Percentiles rank a stretch among this genome's conserved stretches.
phyloP scores from a whole-genome alignment of 2,113 vertebrate genomes.

The Platycercus adscitus region DNA sequence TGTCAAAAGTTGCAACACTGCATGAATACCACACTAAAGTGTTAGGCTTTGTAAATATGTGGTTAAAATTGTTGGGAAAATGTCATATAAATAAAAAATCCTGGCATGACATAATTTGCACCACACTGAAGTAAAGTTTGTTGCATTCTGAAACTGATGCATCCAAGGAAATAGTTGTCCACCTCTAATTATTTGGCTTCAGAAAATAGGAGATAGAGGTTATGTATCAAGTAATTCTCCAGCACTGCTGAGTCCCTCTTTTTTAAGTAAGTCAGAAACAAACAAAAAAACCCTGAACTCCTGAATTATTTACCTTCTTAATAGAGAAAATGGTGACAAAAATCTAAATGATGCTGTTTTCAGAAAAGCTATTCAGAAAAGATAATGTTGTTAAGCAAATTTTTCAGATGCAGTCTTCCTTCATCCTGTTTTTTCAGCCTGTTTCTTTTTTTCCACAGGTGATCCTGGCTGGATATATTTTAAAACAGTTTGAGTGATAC shows the following conservation, averaged over 20 bases:
- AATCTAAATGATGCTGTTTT: not conserved
- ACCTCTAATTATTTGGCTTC: not conserved
- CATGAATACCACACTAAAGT: not conserved
- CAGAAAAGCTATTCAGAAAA: not conserved
- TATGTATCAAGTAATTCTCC: not conserved
- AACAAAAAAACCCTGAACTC: rapidly evolving
- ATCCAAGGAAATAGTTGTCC: not conserved
- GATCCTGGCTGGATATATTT: constrained; percentile 1
- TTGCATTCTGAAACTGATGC: not conserved
- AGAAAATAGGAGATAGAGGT: not conserved
- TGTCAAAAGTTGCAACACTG: not conserved
- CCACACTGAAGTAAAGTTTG: not conserved
- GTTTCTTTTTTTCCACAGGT: not conserved
- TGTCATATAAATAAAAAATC: not conserved
- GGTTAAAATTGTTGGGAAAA: not conserved
- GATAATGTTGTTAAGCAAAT: not conserved
- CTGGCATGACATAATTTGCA: not conserved
- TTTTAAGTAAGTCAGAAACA: not conserved
- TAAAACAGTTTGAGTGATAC: constrained; percentile 21
- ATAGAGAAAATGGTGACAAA: constrained; percentile 5
- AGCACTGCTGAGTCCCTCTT: not conserved
- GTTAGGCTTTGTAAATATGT: not conserved
- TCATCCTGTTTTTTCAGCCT: not conserved
- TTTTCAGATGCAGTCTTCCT: not conserved
- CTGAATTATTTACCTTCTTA: constrained; percentile 4